A percentile compares a stretch with the other conserved stretches of the same genome.
Evolutionary conservation across 2,113 vertebrate genomes (phyloP).

Genomic region (Telmatochromis sp.): DNA sequence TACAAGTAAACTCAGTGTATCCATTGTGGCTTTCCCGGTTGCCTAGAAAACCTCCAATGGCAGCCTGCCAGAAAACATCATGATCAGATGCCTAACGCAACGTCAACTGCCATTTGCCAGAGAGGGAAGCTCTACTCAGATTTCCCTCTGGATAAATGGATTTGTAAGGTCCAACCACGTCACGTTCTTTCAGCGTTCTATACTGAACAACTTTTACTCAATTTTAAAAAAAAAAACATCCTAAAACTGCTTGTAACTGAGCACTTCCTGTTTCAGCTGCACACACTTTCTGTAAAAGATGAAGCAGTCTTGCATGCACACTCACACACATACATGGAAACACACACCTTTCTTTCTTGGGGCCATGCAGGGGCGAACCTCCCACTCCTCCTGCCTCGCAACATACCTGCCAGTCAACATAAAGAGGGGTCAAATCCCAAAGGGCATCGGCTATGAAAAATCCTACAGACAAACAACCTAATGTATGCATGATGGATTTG

Average conservation of each 20-base stretch:
- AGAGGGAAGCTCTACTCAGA: not conserved
- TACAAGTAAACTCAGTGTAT: not conserved
- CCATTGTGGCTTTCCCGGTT: not conserved
- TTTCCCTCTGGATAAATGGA: not conserved
- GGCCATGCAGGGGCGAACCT: not conserved
- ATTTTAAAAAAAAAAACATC: rapidly evolving
- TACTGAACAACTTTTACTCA: rapidly evolving
- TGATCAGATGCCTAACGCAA: not conserved
- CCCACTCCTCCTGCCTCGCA: not conserved
- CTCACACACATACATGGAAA: not conserved
- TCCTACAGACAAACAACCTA: slow-evolving; percentile 8
- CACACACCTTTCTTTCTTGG: not conserved
- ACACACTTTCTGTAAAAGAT: not conserved
- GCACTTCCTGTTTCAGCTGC: not conserved
- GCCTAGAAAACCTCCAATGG: not conserved
- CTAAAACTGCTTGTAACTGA: not conserved
- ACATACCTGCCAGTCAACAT: slow-evolving; percentile 32
- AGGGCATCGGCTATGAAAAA: not conserved
- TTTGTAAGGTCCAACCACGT: not conserved
- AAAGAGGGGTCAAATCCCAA: slow-evolving; percentile 40
- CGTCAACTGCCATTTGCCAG: not conserved
- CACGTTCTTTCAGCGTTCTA: not conserved
- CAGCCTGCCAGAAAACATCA: not conserved
- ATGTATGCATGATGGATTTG: not conserved
- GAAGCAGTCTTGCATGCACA: not conserved